These are phyloP conservation scores for Daubentonia madagascariensis DNA, from an alignment of 2,113 vertebrate genomes.

Conservation along the genomic window DNA sequence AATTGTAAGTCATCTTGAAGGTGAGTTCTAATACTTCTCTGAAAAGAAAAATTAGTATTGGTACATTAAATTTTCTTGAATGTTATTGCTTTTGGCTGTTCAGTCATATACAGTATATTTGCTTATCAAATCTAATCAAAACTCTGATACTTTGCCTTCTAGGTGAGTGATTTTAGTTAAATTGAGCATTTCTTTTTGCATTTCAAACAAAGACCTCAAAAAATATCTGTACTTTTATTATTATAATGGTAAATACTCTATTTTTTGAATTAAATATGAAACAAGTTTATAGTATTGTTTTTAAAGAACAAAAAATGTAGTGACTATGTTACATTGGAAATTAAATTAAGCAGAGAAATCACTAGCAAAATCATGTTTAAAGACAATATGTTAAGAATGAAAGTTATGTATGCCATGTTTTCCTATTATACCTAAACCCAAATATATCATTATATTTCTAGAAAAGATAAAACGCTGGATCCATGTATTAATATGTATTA, in stretches of 20 bases:
- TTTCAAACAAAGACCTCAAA: constrained; percentile 26
- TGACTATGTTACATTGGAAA: background rate
- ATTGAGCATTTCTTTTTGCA: background rate
- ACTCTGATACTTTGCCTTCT: background rate
- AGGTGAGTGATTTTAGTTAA: constrained; percentile 32
- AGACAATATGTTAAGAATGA: background rate
- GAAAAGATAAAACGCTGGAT: background rate
- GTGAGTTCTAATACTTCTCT: background rate
- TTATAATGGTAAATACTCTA: background rate
- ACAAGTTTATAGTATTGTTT: background rate
- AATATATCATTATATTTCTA: background rate
- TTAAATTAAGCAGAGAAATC: constrained; percentile 10
- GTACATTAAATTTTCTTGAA: constrained; percentile 25
- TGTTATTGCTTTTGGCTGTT: constrained; percentile 1
- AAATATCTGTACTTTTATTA: background rate
- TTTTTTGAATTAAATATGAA: background rate
- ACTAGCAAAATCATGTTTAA: background rate
- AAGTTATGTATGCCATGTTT: background rate
- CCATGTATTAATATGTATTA: background rate
- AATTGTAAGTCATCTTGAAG: background rate
- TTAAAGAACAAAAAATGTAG: constrained; percentile 9
- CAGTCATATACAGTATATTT: background rate
- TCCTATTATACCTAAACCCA: background rate
- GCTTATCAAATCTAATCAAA: constrained; percentile 17
- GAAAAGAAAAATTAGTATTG: constrained; percentile 7